Conservation (phyloP, 1,140 invertebrate species). For the Homarus americanus region DNA sequence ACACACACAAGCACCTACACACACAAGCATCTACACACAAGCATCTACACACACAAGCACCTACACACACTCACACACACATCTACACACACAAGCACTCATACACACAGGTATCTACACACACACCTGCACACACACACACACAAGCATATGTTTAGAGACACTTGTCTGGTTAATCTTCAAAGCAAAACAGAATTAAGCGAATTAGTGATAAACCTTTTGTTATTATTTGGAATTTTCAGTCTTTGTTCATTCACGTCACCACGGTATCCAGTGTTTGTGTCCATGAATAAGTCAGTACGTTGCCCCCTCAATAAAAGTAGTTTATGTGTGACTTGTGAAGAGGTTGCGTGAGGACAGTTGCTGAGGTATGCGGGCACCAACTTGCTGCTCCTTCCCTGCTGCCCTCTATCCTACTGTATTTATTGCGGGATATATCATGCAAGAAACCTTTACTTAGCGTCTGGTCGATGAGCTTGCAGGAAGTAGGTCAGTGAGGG, state of each 20-base stretch:
- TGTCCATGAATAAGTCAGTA: too few relatives aligned
- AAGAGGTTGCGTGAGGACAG: background rate
- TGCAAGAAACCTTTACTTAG: background rate
- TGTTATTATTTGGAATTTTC: too few relatives aligned
- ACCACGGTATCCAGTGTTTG: too few relatives aligned
- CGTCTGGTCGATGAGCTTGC: background rate
- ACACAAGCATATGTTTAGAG: background rate
- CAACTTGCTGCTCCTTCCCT: background rate
- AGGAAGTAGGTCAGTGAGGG: background rate
- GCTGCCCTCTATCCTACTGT: background rate
- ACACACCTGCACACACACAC: conserved; percentile 20
- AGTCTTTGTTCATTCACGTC: too few relatives aligned
- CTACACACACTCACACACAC: conserved; percentile 1
- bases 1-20: conserved; percentile 12
- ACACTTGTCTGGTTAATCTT: too few relatives aligned
- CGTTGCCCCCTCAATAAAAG: too few relatives aligned
- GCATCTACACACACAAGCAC: conserved; percentile 10
- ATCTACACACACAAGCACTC: conserved; percentile 1
- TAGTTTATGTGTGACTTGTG: too few relatives aligned
- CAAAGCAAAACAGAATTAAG: too few relatives aligned
- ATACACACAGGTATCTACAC: conserved; percentile 33
- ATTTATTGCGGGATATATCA: background rate
- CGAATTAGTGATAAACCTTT: too few relatives aligned
- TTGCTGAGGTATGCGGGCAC: background rate
- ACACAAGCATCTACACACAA: conserved; percentile 13